These are phyloP conservation scores for Rotaria sp. DNA, from an alignment of 2,888 invertebrate species.

Conservation along the genomic window DNA sequence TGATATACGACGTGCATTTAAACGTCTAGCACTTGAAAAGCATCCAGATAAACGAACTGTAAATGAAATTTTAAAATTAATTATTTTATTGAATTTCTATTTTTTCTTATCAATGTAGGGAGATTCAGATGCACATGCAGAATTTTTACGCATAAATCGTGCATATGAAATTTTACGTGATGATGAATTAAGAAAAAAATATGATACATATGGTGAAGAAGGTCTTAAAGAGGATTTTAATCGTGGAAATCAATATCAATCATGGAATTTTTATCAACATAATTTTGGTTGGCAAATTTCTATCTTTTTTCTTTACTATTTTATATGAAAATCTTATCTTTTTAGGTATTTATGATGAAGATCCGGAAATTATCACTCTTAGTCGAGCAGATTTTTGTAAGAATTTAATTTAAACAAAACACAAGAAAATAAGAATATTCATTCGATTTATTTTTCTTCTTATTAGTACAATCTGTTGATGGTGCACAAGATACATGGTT, in stretches of 20 bases:
- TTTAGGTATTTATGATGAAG: slow-evolving; percentile 70
- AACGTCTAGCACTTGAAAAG: slow-evolving; percentile 67
- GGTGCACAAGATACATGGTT: slow-evolving; percentile 68
- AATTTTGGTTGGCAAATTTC: slow-evolving; percentile 61
- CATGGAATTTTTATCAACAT: slow-evolving; percentile 71
- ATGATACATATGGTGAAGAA: slow-evolving; percentile 72
- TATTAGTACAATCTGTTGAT: slow-evolving; percentile 58
- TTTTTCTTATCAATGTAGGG: slow-evolving; percentile 59
- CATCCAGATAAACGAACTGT: slow-evolving; percentile 69
- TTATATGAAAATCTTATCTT: neutral
- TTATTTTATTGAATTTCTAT: neutral
- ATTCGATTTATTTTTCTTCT: neutral
- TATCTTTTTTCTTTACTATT: neutral
- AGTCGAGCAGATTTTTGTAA: slow-evolving; percentile 69
- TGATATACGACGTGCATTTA: slow-evolving; percentile 71
- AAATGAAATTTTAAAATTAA: slow-evolving; percentile 40
- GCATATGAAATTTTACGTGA: slow-evolving; percentile 81
- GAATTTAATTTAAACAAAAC: neutral
- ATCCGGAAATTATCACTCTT: slow-evolving; percentile 71
- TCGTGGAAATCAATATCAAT: slow-evolving; percentile 67
- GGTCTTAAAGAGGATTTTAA: slow-evolving; percentile 62
- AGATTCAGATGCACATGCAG: slow-evolving; percentile 67
- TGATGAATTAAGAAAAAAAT: slow-evolving; percentile 68
- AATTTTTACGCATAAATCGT: slow-evolving; percentile 70
- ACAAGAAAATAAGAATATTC: neutral